These are phyloP conservation scores for Notolepis coatsorum DNA, from an alignment of 2,797 vertebrate genomes.

Conservation along the genomic window DNA sequence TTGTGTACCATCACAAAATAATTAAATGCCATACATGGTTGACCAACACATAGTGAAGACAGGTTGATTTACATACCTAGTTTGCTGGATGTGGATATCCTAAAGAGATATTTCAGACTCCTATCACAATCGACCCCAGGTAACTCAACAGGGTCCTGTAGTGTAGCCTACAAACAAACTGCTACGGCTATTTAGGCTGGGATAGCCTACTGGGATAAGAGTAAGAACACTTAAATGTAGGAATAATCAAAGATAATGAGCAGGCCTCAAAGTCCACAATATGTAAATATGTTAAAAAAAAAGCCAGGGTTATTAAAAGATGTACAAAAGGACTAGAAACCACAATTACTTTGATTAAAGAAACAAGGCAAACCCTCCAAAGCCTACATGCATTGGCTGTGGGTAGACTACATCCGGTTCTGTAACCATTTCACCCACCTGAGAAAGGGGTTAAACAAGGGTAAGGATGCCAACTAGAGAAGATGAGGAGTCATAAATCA, in stretches of 20 bases:
- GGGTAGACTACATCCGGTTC: constrained; percentile 71
- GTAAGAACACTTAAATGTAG: constrained; percentile 87
- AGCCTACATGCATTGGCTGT: constrained; percentile 83
- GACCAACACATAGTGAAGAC: constrained; percentile 87
- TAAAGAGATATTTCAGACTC: constrained; percentile 89
- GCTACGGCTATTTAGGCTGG: constrained; percentile 86
- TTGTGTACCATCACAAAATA: constrained; percentile 65
- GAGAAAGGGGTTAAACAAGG: constrained; percentile 64
- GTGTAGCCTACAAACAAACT: constrained; percentile 85
- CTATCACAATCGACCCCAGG: constrained; percentile 88
- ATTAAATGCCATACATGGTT: constrained; percentile 72
- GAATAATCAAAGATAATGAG: constrained; percentile 86
- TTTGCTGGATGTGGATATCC: constrained; percentile 87
- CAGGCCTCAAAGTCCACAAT: constrained; percentile 74
- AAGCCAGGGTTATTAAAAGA: constrained; percentile 9
- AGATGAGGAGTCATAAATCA: constrained; percentile 37
- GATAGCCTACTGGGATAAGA: constrained; percentile 83
- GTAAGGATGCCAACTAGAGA: constrained; percentile 70
- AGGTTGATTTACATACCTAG: constrained; percentile 90
- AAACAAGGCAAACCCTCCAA: constrained; percentile 74
- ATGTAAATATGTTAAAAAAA: constrained; percentile 45
- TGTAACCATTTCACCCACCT: constrained; percentile 74
- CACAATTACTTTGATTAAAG: constrained; percentile 48
- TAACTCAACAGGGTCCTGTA: constrained; percentile 87
- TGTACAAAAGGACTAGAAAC: constrained; percentile 28